Evolutionary conservation across 2,113 vertebrate species (phyloP).

Genomic region (Pelecanoides urinatrix): DNA sequence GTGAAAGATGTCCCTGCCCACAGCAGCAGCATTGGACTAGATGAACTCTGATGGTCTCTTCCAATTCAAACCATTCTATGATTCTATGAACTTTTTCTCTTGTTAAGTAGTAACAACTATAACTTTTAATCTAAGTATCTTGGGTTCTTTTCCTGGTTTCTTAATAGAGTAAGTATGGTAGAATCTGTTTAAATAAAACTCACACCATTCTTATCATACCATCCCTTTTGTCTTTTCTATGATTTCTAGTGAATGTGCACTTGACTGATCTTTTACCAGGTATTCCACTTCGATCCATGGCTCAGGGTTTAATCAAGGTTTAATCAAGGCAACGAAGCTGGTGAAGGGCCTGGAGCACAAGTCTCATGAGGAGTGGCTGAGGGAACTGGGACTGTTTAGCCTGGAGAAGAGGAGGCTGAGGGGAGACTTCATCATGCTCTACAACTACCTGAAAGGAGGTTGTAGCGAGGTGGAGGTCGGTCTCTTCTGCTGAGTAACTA

Average conservation of each 20-base stretch:
- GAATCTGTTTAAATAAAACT: background rate
- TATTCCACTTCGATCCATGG: background rate
- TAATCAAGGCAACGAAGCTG: too few relatives aligned
- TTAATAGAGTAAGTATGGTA: background rate
- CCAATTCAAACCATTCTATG: background rate
- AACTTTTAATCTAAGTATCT: background rate
- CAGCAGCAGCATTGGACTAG: accelerated
- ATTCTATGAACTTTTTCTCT: background rate
- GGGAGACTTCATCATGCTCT: too few relatives aligned
- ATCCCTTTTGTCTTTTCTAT: background rate
- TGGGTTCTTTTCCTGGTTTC: background rate
- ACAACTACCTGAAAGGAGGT: too few relatives aligned
- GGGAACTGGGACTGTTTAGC: too few relatives aligned
- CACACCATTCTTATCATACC: background rate
- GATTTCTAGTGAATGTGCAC: background rate
- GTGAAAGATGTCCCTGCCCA: background rate
- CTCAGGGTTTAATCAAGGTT: background rate
- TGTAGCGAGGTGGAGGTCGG: too few relatives aligned
- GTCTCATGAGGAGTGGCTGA: too few relatives aligned
- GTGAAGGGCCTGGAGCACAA: too few relatives aligned
- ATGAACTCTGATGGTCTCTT: background rate
- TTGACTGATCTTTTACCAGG: background rate
- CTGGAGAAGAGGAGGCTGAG: too few relatives aligned
- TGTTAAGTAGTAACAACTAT: background rate
- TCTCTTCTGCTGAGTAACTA: too few relatives aligned